phyloP scores from a whole-genome alignment of 2,888 invertebrate genomes.

The Pycnomerus fuliginosus region DNA sequence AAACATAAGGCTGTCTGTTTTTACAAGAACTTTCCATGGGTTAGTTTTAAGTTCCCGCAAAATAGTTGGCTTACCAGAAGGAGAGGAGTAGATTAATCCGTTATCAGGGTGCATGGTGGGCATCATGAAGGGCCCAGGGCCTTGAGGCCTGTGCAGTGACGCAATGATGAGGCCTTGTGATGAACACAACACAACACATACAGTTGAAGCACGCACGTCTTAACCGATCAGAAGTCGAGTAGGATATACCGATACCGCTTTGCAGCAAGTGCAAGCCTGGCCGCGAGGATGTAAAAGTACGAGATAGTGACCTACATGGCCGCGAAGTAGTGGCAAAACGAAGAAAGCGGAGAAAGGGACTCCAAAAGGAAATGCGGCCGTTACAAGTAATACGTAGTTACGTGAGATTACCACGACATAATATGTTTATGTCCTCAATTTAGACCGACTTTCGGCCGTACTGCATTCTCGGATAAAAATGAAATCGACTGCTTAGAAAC shows the following conservation, averaged over 20 bases:
- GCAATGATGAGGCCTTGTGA: slow-evolving; percentile 43
- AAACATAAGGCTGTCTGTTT: slow-evolving; percentile 11
- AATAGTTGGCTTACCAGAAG: slow-evolving; percentile 43
- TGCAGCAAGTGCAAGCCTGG: slow-evolving; percentile 46
- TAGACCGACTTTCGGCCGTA: slow-evolving; percentile 40
- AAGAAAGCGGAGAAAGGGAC: slow-evolving; percentile 54
- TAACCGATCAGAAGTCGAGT: slow-evolving; percentile 34
- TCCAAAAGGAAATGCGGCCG: slow-evolving; percentile 52
- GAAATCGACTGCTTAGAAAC: slow-evolving; percentile 42
- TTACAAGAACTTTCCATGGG: slow-evolving; percentile 41
- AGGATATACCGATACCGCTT: slow-evolving; percentile 28
- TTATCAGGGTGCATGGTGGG: slow-evolving; percentile 49
- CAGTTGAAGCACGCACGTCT: slow-evolving; percentile 37
- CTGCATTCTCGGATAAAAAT: slow-evolving; percentile 51
- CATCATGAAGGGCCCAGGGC: slow-evolving; percentile 27
- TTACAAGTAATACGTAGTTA: slow-evolving; percentile 51
- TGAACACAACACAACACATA: slow-evolving; percentile 28
- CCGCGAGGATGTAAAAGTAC: slow-evolving; percentile 52
- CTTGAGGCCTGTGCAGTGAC: slow-evolving; percentile 39
- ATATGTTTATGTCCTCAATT: slow-evolving; percentile 50
- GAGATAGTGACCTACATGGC: slow-evolving; percentile 54
- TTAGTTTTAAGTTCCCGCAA: slow-evolving; percentile 38
- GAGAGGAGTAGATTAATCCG: slow-evolving; percentile 50
- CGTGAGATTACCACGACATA: slow-evolving; percentile 53
- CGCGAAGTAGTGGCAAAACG: slow-evolving; percentile 53